Evolutionary conservation across 2,888 invertebrate species (phyloP).

Genomic region (Noctua pronuba): DNA sequence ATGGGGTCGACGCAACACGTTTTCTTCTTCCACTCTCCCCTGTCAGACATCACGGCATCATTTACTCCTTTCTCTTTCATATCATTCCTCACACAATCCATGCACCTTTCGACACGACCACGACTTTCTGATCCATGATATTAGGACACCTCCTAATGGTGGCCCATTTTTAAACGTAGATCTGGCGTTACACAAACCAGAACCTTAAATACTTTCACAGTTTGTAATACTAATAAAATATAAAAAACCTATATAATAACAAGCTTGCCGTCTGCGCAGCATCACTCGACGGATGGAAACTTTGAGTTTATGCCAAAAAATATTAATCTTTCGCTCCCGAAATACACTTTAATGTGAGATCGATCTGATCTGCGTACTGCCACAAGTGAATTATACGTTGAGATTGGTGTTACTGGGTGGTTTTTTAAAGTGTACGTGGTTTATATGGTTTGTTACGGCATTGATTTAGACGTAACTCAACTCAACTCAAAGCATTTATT

Average conservation of each 20-base stretch:
- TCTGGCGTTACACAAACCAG: constrained; percentile 23
- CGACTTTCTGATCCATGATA: not conserved
- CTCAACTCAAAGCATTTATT: too few relatives aligned
- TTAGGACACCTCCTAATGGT: not conserved
- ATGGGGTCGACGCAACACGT: too few relatives aligned
- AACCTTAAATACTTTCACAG: constrained; percentile 18
- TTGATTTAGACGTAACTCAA: too few relatives aligned
- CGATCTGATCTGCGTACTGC: constrained; percentile 79
- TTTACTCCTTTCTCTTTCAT: too few relatives aligned
- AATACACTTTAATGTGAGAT: constrained; percentile 87
- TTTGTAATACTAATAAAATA: constrained; percentile 48
- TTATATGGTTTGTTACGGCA: not conserved
- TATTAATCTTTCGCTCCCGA: constrained; percentile 85
- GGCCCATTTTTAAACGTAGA: not conserved
- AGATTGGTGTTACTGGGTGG: constrained; percentile 7
- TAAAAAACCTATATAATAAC: constrained; percentile 33
- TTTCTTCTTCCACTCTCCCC: too few relatives aligned
- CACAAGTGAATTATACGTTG: constrained; percentile 59
- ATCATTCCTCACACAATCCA: too few relatives aligned
- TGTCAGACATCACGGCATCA: too few relatives aligned
- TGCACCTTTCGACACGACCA: not conserved
- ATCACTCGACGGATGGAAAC: constrained; percentile 69
- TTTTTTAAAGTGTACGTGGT: constrained; percentile 4
- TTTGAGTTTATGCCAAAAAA: constrained; percentile 88
- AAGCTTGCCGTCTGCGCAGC: constrained; percentile 52